Percentiles rank a stretch among this genome's conserved stretches.
Conservation (phyloP, 1,140 invertebrate genomes). For the Halyomorpha halys region DNA sequence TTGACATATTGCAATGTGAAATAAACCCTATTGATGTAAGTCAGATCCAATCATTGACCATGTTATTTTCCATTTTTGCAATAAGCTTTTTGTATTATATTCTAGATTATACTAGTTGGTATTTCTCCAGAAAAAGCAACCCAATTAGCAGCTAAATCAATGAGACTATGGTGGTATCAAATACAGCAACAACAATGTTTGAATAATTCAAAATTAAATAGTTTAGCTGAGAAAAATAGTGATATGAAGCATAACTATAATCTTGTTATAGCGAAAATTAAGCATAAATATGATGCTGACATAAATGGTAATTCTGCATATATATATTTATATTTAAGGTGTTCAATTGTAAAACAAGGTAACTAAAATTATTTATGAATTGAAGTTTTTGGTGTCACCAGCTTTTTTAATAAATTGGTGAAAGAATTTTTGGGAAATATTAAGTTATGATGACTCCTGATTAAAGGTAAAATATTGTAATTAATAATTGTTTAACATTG, state of each 20-base stretch:
- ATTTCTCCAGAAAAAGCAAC: conserved; percentile 20
- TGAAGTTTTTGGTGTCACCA: too few species aligned
- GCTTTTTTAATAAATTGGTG: too few species aligned
- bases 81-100: conserved; percentile 1
- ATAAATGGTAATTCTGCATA: not conserved
- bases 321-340: too few species aligned
- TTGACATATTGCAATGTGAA: conserved; percentile 21
- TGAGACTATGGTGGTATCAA: conserved; percentile 25
- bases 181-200: conserved; percentile 3
- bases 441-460: too few species aligned
- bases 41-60: not conserved
- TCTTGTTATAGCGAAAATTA: not conserved
- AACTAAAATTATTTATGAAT: too few species aligned
- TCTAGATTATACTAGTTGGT: conserved; percentile 24
- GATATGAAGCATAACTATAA: conserved; percentile 13
- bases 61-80: not conserved
- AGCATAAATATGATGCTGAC: conserved; percentile 17
- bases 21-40: conserved; percentile 23
- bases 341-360: too few species aligned
- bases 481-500: too few species aligned
- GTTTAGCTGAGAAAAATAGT: not conserved
- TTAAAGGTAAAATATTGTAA: too few species aligned
- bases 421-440: too few species aligned
- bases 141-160: conserved; percentile 8
- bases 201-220: conserved; percentile 2